These are phyloP conservation scores for Benitochromis conjunctus DNA, from an alignment of 2,113 vertebrate genomes.

Conservation along the genomic window DNA sequence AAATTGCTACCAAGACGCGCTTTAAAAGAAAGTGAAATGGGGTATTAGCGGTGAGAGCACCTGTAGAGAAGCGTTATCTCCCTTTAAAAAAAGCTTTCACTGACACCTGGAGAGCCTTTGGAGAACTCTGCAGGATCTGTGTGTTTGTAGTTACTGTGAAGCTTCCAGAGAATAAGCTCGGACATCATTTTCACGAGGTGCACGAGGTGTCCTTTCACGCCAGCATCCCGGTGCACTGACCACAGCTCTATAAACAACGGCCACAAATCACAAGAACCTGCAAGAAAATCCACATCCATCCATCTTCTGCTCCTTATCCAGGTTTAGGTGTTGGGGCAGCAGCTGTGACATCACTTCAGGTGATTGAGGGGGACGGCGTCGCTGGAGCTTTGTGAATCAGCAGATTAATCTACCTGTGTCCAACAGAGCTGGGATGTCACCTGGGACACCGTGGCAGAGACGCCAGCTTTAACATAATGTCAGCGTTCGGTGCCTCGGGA, in stretches of 20 bases:
- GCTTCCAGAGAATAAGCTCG: not conserved
- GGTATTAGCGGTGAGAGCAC: not conserved
- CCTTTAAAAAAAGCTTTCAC: rapidly evolving
- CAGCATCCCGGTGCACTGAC: not conserved
- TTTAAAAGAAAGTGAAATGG: rapidly evolving
- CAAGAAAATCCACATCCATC: not conserved
- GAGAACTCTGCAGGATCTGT: not conserved
- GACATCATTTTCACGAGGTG: not conserved
- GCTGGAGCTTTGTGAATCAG: not conserved
- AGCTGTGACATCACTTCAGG: not conserved
- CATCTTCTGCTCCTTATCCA: not conserved
- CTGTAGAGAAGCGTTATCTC: not conserved
- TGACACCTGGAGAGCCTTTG: not conserved
- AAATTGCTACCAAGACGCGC: not conserved
- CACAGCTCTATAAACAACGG: rapidly evolving
- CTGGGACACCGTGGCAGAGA: not conserved
- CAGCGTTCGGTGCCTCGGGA: not conserved
- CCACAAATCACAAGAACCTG: not conserved
- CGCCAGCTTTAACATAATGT: rapidly evolving
- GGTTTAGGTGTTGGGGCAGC: not conserved
- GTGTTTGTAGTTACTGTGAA: not conserved
- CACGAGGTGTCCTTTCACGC: rapidly evolving
- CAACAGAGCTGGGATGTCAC: rapidly evolving
- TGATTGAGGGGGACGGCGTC: not conserved
- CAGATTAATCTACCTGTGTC: not conserved